Base-by-base conservation (phyloP, 2,797 vertebrate genomes). In the Steatocranus sp. region DNA sequence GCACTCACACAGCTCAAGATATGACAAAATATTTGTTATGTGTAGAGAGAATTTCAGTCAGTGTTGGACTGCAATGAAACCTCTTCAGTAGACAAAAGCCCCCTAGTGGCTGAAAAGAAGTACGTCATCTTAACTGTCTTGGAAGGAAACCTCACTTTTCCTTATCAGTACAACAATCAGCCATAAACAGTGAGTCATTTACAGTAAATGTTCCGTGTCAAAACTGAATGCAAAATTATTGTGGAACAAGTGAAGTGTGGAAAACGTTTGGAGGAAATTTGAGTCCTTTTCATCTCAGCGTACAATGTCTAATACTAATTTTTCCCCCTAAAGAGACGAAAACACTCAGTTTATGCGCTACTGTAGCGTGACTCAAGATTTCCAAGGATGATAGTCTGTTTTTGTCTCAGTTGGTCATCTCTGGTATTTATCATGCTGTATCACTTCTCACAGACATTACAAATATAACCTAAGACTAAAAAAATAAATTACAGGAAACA, bases 21-120 rank as follows among this genome's bases (percentile, higher is more conserved):
- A 46, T 46, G 23, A 27, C 23, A 27, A 46, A 70, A 70, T 18
- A 38, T 66, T 68, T 70, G 41, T 4, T 73, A 12, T 11, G 6
- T 30, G 25, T 30, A 30, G 17, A 77, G 17, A 77, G 11, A 14
- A 58, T 56, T 51, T 43, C 38, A 46, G 51, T 32, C 25, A 58
- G 11, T 2, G 27, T 7, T 58, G 30, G 14, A 36, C 73, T 18
- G 56, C 15, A 11, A 34, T 10, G 17, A 48, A 48, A 78, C 23
- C 10, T 20, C 7, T 34, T 9, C 34, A 14, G 34, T 63, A 18
- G 8, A 18, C 2, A 23, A 27, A 18, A 1, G 89, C 91, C 93
- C 90, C 82, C 94, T 93, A 20, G 87, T 95, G 94, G 93, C 20
- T 11, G 10, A 75, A 85, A 6, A 68, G 7, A 76, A 73, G 84